Conservation (phyloP, 2,888 invertebrate species). For the Herminia tarsipennalis region DNA sequence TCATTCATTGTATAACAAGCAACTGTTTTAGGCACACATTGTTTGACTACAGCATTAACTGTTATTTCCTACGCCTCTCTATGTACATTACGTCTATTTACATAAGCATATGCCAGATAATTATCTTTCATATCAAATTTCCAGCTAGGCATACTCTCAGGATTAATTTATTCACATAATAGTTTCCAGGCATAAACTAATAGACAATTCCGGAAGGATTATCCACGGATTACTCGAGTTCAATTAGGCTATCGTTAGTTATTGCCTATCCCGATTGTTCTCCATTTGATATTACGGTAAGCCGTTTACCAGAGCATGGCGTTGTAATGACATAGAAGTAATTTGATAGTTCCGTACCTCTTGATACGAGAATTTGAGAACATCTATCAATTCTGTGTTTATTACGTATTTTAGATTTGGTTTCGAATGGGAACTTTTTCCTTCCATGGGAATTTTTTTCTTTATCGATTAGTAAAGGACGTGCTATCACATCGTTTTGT, state of each 20-base stretch:
- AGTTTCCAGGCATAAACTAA: slow-evolving; percentile 15
- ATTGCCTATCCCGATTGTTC: slow-evolving; percentile 26
- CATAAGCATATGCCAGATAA: background rate
- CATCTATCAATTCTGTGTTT: too few relatives aligned
- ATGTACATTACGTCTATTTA: background rate
- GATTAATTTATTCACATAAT: slow-evolving; percentile 10
- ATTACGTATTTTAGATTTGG: too few relatives aligned
- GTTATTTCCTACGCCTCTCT: too few relatives aligned
- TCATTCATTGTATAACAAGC: too few relatives aligned
- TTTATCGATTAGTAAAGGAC: too few relatives aligned
- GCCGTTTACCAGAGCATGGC: background rate
- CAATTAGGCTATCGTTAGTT: slow-evolving; percentile 36
- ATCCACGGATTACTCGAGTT: slow-evolving; percentile 32
- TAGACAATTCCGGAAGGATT: slow-evolving; percentile 34
- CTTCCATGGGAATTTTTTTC: too few relatives aligned
- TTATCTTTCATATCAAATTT: background rate
- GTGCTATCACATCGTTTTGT: too few relatives aligned
- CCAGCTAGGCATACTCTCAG: background rate
- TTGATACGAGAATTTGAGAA: background rate
- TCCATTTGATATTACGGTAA: slow-evolving; percentile 5
- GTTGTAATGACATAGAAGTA: slow-evolving; percentile 1
- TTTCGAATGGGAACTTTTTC: too few relatives aligned
- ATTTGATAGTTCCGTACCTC: background rate
- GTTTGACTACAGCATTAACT: too few relatives aligned
- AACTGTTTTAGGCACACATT: too few relatives aligned